Percentiles rank a stretch among this genome's conserved stretches.
These are phyloP conservation scores for Burhinus oedicnemus DNA, from an alignment of 2,113 vertebrate species.

Conservation along the genomic window DNA sequence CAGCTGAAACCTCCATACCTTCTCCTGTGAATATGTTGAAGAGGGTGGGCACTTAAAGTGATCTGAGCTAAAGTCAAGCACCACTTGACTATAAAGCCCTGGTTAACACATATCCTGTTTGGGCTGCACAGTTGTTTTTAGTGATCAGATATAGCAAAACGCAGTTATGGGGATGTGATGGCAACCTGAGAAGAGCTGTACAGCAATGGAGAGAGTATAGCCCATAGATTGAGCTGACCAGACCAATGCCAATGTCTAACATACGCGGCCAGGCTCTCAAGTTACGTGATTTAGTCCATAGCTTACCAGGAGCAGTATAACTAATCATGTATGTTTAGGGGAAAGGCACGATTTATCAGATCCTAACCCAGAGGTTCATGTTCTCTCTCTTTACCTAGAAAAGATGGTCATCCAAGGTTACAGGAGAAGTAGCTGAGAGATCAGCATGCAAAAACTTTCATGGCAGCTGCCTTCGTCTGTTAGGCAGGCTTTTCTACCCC, in stretches of 20 bases:
- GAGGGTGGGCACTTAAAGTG: background rate
- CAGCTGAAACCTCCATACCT: background rate
- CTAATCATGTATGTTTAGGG: background rate
- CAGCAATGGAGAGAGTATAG: background rate
- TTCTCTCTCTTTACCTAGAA: slow-evolving; percentile 75
- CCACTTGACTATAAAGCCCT: background rate
- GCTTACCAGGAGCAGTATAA: background rate
- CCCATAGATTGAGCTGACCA: background rate
- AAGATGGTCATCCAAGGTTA: slow-evolving; percentile 75
- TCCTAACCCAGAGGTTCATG: slow-evolving; percentile 56
- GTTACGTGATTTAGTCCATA: background rate
- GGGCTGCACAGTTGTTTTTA: background rate
- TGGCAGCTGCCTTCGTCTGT: slow-evolving; percentile 69
- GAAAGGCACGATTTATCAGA: slow-evolving; percentile 42
- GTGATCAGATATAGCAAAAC: background rate
- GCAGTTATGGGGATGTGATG: background rate
- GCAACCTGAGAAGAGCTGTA: slow-evolving; percentile 1
- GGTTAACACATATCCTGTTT: background rate
- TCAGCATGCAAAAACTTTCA: slow-evolving; percentile 44
- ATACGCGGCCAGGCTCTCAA: background rate
- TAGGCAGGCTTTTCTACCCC: slow-evolving; percentile 59
- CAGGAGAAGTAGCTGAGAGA: slow-evolving; percentile 34
- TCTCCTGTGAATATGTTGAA: background rate
- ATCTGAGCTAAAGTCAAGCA: background rate
- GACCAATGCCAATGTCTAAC: background rate